phyloP scores from a whole-genome alignment of 2,888 invertebrate species.

The Acanthoscelides obtectus region DNA sequence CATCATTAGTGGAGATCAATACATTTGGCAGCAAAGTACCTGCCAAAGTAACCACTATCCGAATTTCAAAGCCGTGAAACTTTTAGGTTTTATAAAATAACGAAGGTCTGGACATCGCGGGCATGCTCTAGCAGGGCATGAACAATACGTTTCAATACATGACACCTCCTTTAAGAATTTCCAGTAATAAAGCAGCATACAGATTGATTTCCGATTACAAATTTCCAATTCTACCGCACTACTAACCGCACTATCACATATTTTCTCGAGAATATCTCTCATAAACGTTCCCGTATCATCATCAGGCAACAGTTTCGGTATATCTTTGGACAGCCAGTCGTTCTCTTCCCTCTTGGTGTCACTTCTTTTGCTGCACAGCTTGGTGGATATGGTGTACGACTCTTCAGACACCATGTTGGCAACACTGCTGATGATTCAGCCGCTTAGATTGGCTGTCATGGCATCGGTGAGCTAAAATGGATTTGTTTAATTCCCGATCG shows the following conservation, averaged over 20 bases:
- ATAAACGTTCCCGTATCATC: slow-evolving; percentile 20
- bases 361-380: slow-evolving; percentile 14
- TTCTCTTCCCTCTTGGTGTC: slow-evolving; percentile 12
- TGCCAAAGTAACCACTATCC: no score
- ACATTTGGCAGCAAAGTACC: no score
- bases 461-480: not conserved
- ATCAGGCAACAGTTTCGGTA: slow-evolving; percentile 21
- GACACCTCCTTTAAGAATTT: no score
- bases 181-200: no score
- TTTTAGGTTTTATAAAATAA: no score
- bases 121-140: no score
- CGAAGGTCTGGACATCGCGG: no score
- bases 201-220: not conserved
- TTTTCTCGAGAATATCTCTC: slow-evolving; percentile 22
- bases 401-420: slow-evolving; percentile 26
- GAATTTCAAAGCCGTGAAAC: no score
- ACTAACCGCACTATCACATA: slow-evolving; percentile 25
- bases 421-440: slow-evolving; percentile 5
- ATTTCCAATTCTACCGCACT: not conserved
- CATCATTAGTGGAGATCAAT: no score
- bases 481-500: not conserved
- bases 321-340: slow-evolving; percentile 22
- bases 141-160: no score
- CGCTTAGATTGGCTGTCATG: not conserved
- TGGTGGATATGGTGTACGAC: slow-evolving; percentile 16